phyloP scores from a whole-genome alignment of 1,140 invertebrate genomes.

The Drosophila simulans region DNA sequence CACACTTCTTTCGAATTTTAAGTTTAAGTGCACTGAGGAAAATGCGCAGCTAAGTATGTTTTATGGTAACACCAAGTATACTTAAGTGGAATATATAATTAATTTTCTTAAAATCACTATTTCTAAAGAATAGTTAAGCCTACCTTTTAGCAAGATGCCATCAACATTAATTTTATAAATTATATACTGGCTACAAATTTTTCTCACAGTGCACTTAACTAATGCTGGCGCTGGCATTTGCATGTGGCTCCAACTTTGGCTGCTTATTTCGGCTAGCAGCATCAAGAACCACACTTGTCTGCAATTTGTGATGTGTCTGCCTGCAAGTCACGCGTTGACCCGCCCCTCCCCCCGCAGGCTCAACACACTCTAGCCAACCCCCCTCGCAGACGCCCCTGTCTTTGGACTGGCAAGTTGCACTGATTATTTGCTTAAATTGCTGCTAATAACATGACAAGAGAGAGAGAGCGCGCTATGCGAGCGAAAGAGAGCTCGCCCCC shows the following conservation, averaged over 20 bases:
- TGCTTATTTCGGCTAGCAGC: constrained; percentile 50
- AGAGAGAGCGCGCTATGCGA: constrained; percentile 42
- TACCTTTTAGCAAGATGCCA: too few species aligned
- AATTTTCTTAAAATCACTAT: too few species aligned
- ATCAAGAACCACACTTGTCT: constrained; percentile 36
- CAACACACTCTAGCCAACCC: neutral
- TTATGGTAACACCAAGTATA: too few species aligned
- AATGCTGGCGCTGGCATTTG: constrained; percentile 50
- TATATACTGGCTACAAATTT: neutral
- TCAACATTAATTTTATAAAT: neutral
- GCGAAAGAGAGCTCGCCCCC: constrained; percentile 40
- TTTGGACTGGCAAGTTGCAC: constrained; percentile 62
- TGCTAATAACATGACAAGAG: constrained; percentile 84
- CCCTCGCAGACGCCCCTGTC: neutral
- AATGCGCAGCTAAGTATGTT: neutral
- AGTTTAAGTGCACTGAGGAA: constrained; percentile 3
- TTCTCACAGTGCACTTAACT: constrained; percentile 4
- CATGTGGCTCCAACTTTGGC: constrained; percentile 38
- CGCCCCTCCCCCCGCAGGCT: constrained; percentile 3
- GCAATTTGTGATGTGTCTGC: constrained; percentile 66
- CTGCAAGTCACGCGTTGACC: constrained; percentile 73
- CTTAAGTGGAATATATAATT: too few species aligned
- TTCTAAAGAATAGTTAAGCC: too few species aligned
- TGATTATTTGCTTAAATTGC: constrained; percentile 85
- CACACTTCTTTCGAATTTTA: constrained; percentile 1